Evolutionary conservation across 2,888 invertebrate species (phyloP), one percentile per base, ranked within the genome.

Genomic region (Hirudinaria manillensis): DNA sequence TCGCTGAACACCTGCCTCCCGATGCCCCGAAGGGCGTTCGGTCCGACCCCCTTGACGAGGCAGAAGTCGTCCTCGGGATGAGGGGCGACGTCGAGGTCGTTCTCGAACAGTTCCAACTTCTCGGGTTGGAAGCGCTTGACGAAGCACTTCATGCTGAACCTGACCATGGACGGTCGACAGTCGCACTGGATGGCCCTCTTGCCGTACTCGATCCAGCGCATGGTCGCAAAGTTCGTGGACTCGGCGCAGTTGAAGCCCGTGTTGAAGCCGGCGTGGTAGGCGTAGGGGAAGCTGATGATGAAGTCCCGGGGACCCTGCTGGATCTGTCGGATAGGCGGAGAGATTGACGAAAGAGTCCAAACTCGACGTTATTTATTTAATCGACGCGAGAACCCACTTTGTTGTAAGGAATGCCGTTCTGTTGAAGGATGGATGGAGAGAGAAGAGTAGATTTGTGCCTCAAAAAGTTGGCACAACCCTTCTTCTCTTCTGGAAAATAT

Each of bases 181-280:
- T 83, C 81, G 78, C 86, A 87, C 83, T 85, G 83, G 29, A 82
- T 75, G 77, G 84, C 84, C 72, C 84, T 78, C 86, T 97, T 97
- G 0, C 98, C 99, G 86, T 96, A 99, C 84, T 99, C 99, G 21
- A 99, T 92, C 99, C 99, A 99, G 78, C 99, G 88, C 7, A 92
- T 91, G 75, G 93, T 91, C 0, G 99, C 99, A 87, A 99, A 99
- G 87, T 99, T 99, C 0, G 99, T 99, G 0, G 97, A 96, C 85
- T 99, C 99, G 0, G 99, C 99, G 85, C 96, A 92, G 84, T 99
- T 99, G 84, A 94, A 99, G 2, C 99, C 99, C 84, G 96, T 94
- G 86, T 99, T 99, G 83, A 96, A 99, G 0, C 99, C 92, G 78
- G 97, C 94, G 86, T 99, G 99, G 85, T 99, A 99, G 0, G 97